A percentile compares a stretch with the other conserved stretches of the same genome.
These are phyloP conservation scores for Ectobius pallidus DNA, from an alignment of 2,888 invertebrate genomes.

Conservation along the genomic window DNA sequence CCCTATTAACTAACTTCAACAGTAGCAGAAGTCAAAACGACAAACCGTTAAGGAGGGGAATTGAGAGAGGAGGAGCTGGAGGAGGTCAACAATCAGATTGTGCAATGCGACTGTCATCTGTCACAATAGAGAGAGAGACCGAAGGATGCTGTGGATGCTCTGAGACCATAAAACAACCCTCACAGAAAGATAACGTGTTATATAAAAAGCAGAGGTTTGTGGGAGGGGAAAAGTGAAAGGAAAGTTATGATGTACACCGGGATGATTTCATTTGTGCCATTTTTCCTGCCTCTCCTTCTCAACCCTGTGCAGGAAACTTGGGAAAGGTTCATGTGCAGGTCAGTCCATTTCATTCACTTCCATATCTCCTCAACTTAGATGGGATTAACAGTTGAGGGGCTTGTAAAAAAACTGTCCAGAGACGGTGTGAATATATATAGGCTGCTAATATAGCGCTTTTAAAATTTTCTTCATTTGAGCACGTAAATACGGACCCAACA, in stretches of 20 bases:
- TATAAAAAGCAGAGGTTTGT: background rate
- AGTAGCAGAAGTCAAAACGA: background rate
- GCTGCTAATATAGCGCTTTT: no score
- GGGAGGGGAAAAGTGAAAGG: background rate
- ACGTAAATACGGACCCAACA: no score
- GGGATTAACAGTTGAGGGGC: no score
- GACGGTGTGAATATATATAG: no score
- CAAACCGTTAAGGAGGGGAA: background rate
- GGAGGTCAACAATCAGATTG: background rate
- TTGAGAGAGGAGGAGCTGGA: background rate
- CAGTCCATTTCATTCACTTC: no score
- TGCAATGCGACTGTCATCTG: background rate
- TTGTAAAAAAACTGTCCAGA: no score
- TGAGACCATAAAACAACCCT: background rate
- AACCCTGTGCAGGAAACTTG: no score
- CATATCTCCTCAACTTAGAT: no score
- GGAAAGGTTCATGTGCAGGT: no score
- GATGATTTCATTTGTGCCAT: background rate
- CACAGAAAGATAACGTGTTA: constrained; percentile 1
- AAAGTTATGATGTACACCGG: background rate
- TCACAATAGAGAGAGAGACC: background rate
- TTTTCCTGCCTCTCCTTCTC: no score
- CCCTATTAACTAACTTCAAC: background rate
- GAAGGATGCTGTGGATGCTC: background rate
- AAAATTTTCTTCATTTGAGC: no score